Evolutionary conservation across 2,113 vertebrate species (phyloP).

Genomic region (Syngnathoides biaculeatus): DNA sequence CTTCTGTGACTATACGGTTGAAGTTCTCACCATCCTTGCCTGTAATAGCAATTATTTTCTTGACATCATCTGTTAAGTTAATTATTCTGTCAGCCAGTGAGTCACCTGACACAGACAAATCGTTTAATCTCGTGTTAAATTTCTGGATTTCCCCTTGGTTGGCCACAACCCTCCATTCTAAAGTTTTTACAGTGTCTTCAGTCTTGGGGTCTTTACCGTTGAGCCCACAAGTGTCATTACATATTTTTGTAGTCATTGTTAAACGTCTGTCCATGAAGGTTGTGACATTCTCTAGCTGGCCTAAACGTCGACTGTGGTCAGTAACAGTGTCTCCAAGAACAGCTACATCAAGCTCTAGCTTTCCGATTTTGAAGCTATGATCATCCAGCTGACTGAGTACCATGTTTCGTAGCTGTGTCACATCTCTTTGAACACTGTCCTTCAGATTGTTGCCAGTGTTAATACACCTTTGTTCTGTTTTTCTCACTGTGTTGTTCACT

Average conservation of each 20-base stretch:
- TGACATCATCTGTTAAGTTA: constrained; percentile 60
- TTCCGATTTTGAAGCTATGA: constrained; percentile 65
- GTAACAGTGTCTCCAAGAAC: constrained; percentile 63
- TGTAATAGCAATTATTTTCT: constrained; percentile 59
- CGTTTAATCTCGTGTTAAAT: constrained; percentile 71
- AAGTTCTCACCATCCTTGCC: constrained; percentile 63
- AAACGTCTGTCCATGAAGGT: constrained; percentile 68
- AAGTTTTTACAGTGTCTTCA: constrained; percentile 70
- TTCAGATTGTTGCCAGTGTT: constrained; percentile 71
- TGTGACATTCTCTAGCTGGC: constrained; percentile 62
- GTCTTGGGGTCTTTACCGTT: constrained; percentile 32
- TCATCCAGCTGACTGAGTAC: constrained; percentile 66
- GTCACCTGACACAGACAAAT: constrained; percentile 74
- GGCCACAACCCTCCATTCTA: constrained; percentile 75
- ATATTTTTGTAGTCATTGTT: constrained; percentile 61
- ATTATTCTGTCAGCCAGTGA: constrained; percentile 67
- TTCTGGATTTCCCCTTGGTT: constrained; percentile 72
- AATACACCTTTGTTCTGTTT: constrained; percentile 71
- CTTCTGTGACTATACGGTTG: constrained; percentile 59
- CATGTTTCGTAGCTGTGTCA: constrained; percentile 65
- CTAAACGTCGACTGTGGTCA: constrained; percentile 63
- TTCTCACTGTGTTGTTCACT: constrained; percentile 78
- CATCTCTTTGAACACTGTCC: constrained; percentile 67
- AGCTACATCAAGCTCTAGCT: constrained; percentile 69
- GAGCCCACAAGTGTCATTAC: constrained; percentile 71